phyloP scores from a whole-genome alignment of 2,113 vertebrate genomes.

The Spea multiplicata region DNA sequence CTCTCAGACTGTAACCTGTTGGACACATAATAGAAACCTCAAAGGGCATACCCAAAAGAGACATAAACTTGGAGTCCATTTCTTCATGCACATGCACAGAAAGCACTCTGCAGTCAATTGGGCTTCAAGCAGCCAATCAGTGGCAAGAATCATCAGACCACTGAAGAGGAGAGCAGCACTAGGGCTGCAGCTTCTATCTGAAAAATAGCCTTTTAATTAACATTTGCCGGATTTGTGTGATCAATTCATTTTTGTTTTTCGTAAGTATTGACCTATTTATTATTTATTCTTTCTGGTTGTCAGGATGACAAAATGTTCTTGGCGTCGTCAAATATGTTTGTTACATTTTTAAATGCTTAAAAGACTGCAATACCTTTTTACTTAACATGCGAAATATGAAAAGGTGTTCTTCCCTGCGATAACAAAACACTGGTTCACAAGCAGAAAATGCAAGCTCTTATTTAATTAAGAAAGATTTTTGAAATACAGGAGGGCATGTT shows the following conservation, averaged over 20 bases:
- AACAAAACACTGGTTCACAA: conserved; percentile 30
- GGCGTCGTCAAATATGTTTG: neutral
- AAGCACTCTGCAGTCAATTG: too few relatives aligned
- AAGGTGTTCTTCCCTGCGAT: neutral
- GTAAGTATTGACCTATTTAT: neutral
- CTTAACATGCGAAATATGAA: neutral
- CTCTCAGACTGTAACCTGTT: too few relatives aligned
- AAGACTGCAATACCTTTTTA: neutral
- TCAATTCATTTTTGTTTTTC: conserved; percentile 38
- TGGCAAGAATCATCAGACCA: too few relatives aligned
- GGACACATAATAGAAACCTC: too few relatives aligned
- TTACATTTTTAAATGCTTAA: neutral
- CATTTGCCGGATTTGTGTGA: neutral
- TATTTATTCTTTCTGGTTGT: neutral
- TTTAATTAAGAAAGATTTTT: conserved; percentile 27
- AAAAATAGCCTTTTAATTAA: neutral
- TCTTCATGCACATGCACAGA: too few relatives aligned
- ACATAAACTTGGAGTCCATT: too few relatives aligned
- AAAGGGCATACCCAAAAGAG: too few relatives aligned
- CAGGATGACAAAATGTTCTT: neutral
- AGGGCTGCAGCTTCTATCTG: too few relatives aligned
- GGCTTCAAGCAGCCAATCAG: too few relatives aligned
- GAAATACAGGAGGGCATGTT: conserved; percentile 42
- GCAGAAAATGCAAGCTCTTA: conserved; percentile 7
- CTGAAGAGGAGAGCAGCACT: too few relatives aligned